phyloP scores from a whole-genome alignment of 2,113 vertebrate genomes.

The Chaetura pelagica region DNA sequence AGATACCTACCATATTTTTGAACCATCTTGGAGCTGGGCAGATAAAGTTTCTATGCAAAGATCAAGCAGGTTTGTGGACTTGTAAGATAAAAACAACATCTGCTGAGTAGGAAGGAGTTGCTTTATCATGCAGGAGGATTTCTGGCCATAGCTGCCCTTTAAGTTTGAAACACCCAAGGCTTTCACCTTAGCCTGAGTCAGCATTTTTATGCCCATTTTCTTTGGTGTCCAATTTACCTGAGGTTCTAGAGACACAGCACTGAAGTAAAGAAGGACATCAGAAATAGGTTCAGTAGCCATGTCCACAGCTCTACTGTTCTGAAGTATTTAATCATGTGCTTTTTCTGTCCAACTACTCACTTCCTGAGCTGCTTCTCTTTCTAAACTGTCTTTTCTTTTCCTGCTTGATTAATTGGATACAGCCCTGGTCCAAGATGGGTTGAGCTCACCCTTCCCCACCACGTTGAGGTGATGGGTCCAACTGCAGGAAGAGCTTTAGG shows the following conservation, averaged over 20 bases:
- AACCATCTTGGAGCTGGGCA: neutral
- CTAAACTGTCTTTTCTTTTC: neutral
- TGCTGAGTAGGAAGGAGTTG: neutral
- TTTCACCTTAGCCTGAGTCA: neutral
- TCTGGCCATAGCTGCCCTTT: neutral
- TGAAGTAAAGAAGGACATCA: neutral
- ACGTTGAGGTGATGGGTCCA: neutral
- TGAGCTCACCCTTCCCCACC: neutral
- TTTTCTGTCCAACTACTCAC: neutral
- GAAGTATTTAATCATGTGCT: neutral
- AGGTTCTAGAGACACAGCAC: neutral
- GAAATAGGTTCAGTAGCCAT: neutral
- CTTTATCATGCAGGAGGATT: neutral
- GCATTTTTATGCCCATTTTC: neutral
- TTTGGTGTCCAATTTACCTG: neutral
- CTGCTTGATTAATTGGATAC: neutral
- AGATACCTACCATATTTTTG: neutral
- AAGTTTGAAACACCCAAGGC: neutral
- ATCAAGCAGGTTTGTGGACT: neutral
- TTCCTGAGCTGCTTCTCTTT: neutral
- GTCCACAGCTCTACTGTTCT: neutral
- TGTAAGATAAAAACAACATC: neutral
- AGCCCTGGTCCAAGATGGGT: rapidly evolving
- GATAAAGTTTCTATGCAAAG: neutral
- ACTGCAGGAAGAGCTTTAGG: neutral